These are phyloP conservation scores for Eriosoma lanigerum DNA, from an alignment of 1,140 invertebrate species.

Conservation along the genomic window DNA sequence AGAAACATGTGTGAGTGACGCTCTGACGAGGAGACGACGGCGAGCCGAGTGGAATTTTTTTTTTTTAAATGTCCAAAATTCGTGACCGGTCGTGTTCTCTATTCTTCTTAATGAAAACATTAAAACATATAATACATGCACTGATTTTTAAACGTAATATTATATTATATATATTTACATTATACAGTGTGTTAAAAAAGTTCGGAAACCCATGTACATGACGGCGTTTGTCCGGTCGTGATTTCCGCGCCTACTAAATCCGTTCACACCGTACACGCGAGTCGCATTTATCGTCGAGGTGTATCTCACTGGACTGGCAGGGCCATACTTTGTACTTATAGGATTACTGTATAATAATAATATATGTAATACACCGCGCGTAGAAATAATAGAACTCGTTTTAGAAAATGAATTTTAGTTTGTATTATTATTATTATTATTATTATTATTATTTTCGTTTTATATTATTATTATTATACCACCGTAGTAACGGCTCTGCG, in stretches of 20 bases:
- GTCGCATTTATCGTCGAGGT: background rate
- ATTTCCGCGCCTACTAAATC: background rate
- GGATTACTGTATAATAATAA: background rate
- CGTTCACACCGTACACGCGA: background rate
- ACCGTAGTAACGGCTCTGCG: background rate
- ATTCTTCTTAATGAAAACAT: conserved; percentile 42
- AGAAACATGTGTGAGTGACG: background rate
- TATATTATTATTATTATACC: conserved; percentile 33
- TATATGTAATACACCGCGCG: conserved; percentile 11
- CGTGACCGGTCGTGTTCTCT: conserved; percentile 34
- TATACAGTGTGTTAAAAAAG: background rate
- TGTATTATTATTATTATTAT: conserved; percentile 32
- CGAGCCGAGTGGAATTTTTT: background rate
- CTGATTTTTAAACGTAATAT: conserved; percentile 31
- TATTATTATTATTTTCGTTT: conserved; percentile 15
- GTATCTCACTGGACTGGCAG: no score
- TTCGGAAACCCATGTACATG: background rate
- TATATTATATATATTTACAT: conserved; percentile 18
- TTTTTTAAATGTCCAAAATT: conserved; percentile 34
- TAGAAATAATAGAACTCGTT: conserved; percentile 29
- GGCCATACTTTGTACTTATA: background rate
- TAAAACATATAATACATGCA: conserved; percentile 31
- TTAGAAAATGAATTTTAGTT: conserved; percentile 35
- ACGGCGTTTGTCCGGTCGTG: background rate
- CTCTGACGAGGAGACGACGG: background rate